These are phyloP conservation scores for Pangasius macronema DNA, from an alignment of 2,797 vertebrate species.

Conservation along the genomic window DNA sequence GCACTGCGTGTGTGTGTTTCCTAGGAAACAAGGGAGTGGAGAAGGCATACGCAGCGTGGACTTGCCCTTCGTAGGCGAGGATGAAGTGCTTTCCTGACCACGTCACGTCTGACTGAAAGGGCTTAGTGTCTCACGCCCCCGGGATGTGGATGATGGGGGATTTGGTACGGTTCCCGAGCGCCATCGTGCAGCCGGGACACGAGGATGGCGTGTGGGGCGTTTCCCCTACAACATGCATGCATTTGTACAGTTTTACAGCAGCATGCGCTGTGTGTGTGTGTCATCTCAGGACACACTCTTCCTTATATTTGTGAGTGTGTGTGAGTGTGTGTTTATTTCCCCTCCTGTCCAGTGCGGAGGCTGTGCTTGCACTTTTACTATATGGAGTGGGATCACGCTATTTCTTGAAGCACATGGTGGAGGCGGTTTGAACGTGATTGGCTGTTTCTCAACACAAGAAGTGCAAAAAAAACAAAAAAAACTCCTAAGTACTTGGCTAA, in stretches of 20 bases:
- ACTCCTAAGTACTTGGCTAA: background rate
- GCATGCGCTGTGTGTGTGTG: conserved; percentile 70
- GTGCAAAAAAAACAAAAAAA: conserved; percentile 6
- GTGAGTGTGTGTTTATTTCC: conserved; percentile 30
- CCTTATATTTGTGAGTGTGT: conserved; percentile 39
- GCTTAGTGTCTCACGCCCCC: conserved; percentile 49
- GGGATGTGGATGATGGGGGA: conserved; percentile 53
- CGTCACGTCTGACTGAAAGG: conserved; percentile 48
- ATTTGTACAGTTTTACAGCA: conserved; percentile 57
- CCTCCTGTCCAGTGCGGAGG: conserved; percentile 43
- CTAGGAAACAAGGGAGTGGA: conserved; percentile 89
- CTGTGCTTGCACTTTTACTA: conserved; percentile 50
- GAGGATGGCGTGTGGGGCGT: conserved; percentile 25
- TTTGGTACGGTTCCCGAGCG: conserved; percentile 13
- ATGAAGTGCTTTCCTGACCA: conserved; percentile 87
- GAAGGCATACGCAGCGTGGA: conserved; percentile 81
- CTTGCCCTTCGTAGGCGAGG: conserved; percentile 82
- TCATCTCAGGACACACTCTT: conserved; percentile 62
- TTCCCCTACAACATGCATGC: conserved; percentile 54
- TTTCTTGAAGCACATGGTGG: conserved; percentile 30
- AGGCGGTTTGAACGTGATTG: conserved; percentile 54
- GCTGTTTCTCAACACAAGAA: conserved; percentile 4
- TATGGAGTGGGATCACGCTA: conserved; percentile 1
- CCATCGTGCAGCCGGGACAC: conserved; percentile 7
- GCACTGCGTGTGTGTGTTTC: conserved; percentile 58